A percentile compares a stretch with the other conserved stretches of the same genome.
Evolutionary conservation across 2,888 invertebrate species (phyloP).

Genomic region (Mythimna albipuncta): DNA sequence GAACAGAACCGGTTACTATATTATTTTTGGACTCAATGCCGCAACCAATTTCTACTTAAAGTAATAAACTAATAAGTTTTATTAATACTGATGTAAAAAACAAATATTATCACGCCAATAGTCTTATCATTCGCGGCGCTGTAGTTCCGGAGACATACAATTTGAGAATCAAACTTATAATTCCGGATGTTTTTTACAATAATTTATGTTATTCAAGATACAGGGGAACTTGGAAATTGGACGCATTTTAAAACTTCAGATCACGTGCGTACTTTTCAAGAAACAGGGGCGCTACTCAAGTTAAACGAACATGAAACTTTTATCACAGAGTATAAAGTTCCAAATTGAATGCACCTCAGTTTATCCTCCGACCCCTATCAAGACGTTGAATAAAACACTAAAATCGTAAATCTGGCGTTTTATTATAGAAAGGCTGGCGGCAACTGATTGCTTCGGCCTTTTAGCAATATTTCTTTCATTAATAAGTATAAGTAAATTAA

Average conservation of each 20-base stretch:
- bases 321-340: slow-evolving; percentile 37
- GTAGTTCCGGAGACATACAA: slow-evolving; percentile 46
- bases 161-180: slow-evolving; percentile 61
- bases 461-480: slow-evolving; percentile 4
- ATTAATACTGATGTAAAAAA: slow-evolving; percentile 25
- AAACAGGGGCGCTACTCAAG: slow-evolving; percentile 47
- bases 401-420: slow-evolving; percentile 63
- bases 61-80: neutral
- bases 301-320: slow-evolving; percentile 62
- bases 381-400: slow-evolving; percentile 59
- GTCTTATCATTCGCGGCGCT: slow-evolving; percentile 41
- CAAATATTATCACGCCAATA: slow-evolving; percentile 18
- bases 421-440: slow-evolving; percentile 43
- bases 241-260: slow-evolving; percentile 61
- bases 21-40: neutral
- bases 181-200: slow-evolving; percentile 54
- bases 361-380: slow-evolving; percentile 39
- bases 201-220: slow-evolving; percentile 61
- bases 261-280: slow-evolving; percentile 67
- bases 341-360: slow-evolving; percentile 40
- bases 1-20: too few relatives aligned
- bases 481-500: neutral
- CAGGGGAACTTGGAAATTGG: slow-evolving; percentile 49
- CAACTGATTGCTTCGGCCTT: slow-evolving; percentile 45
- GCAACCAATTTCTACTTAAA: neutral